Evolutionary conservation across 2,888 invertebrate species (phyloP), one percentile per base, ranked within the genome.

Genomic region (Timandra comae): DNA sequence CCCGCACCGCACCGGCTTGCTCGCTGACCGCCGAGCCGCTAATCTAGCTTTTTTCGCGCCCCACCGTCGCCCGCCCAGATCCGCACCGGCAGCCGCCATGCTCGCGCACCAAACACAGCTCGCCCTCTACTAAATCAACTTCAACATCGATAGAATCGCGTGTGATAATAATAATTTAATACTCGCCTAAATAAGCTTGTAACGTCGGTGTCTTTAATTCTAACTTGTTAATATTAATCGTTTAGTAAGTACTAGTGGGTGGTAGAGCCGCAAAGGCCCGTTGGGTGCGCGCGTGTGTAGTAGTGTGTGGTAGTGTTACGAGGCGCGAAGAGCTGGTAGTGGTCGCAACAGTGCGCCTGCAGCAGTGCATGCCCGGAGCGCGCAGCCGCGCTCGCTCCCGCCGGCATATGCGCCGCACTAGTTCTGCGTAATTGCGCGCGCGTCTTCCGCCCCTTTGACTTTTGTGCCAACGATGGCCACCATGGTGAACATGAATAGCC

Each of bases 401-500:
- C 58, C 61, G 65, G 77, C 85, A 71, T 84, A 85, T 86, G 85
- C 78, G 75, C 82, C 79, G 79, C 75, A 75, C 73, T 69, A 78
- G 76, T 68, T 66, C 67, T 50, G 79, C 75, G 78, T 84, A 81
- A 82, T 66, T 68, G 74, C 67, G 78, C 66, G 76, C 65, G 70
- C 66, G 50, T 64, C 52, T 63, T 57, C 63, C 59, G 50, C 68
- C 65, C 60, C 65, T 59, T 61, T 57, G 60, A 66, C 63, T 62
- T 60, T 61, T 58, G 65, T 69, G 73, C 62, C 66, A 76, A 75
- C 81, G 60, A 90, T 89, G 89, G 90, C 90, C 91, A 94, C 95
- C 86, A 96, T 96, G 93, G 95, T 96, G 86, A 96, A 95, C 89
- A 94, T 96, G 93, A 96, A 95, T 89, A 97, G 95, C 89, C 91